Base-by-base conservation (phyloP, 2,113 vertebrate species). In the Chloropsis cyanopogon region DNA sequence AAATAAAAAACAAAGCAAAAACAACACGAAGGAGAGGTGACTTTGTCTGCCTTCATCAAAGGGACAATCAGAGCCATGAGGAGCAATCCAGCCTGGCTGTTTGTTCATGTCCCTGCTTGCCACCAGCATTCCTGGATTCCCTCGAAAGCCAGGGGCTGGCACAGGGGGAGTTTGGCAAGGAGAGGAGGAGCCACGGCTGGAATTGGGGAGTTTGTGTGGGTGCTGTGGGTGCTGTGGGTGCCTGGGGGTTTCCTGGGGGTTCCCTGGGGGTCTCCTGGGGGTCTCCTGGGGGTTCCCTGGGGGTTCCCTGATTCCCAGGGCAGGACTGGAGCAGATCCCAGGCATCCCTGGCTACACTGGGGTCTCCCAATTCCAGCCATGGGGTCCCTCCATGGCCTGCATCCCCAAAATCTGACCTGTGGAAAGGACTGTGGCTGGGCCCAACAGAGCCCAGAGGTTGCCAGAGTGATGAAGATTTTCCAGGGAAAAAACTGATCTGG, bases 1-100 rank as follows among this genome's bases (percentile, higher is more conserved):
- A 57, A 96, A 95, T 65, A 60, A 83, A 91, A 91, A 93, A 73
- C 28, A 57, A 96, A 59, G 83, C 70, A 25, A 68, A 93, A 82
- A 23, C 90, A 90, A 79, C 64, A 65, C 37, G 28, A 79, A 86
- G 46, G 47, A 83, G 87, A 83, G 89, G 95, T 57, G 70, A 79
- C 94, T 92, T 52, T 88, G 81, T 33, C 72, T 69, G 82, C 84
- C 69, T 71, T 12, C 90, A 75, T 81, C 93, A 75, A 14, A 84
- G 33, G 29, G 4, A 18, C 35, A 24, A 9, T 6, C 61, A 26
- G 63, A 70, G 88, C 4, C 4, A 11, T 3, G 12, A 60, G 11
- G 47, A 7, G 42, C 3, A 8, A 81, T 9, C 35, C 54, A 54
- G 35, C 12, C 79, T 23, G 5, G 26, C 63, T 49, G 44, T 63